Evolutionary conservation across 2,113 vertebrate species (phyloP).

Genomic region (Illadopsis cleaveri): DNA sequence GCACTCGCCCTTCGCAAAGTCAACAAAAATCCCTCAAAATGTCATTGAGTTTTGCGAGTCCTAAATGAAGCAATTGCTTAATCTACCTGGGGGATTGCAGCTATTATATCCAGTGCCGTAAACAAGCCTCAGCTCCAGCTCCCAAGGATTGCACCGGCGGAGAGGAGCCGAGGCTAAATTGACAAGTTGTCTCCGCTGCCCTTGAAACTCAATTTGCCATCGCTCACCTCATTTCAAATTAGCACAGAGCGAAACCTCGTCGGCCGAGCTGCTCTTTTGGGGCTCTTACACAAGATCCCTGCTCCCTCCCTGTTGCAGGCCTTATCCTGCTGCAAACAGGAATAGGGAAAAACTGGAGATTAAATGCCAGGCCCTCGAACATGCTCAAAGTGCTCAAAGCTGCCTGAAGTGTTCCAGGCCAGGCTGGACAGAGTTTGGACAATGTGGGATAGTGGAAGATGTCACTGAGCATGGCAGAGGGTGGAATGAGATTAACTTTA

Average conservation of each 20-base stretch:
- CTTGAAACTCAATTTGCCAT: constrained; percentile 74
- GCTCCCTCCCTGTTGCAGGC: neutral
- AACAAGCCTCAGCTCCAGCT: constrained; percentile 60
- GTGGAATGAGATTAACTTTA: neutral
- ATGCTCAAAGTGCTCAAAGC: too few relatives aligned
- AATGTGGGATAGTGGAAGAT: fast-evolving
- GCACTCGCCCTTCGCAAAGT: constrained; percentile 35
- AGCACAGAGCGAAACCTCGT: constrained; percentile 12
- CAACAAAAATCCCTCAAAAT: constrained; percentile 58
- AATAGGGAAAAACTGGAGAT: fast-evolving
- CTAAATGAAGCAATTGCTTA: constrained; percentile 74
- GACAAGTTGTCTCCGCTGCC: constrained; percentile 60
- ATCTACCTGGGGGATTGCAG: constrained; percentile 67
- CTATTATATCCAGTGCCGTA: constrained; percentile 53
- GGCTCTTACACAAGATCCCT: neutral
- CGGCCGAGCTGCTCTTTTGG: neutral
- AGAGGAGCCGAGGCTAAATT: constrained; percentile 32
- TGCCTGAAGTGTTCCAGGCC: neutral
- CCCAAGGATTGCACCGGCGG: neutral
- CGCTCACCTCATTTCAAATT: constrained; percentile 64
- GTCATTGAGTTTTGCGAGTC: constrained; percentile 41
- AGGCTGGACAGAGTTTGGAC: fast-evolving
- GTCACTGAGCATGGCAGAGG: neutral
- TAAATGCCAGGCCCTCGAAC: fast-evolving
- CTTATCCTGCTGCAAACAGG: neutral